These are phyloP conservation scores for Trididemnum nubilum DNA, from an alignment of 23 tunicate genomes.

Conservation along the genomic window DNA sequence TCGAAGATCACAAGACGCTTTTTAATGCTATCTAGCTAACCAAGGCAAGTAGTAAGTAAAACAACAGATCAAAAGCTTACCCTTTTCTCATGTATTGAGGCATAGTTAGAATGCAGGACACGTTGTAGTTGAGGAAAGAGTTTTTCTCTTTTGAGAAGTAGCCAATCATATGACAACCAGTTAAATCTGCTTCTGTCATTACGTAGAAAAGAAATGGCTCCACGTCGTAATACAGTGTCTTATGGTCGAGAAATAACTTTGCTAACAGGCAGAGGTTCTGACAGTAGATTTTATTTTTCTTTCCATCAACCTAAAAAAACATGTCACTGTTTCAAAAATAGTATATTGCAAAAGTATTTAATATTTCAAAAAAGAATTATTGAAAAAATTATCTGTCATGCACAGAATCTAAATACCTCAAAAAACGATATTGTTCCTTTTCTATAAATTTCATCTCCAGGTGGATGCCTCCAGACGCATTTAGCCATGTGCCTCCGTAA, in stretches of 20 bases:
- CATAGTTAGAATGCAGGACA: conserved; percentile 93
- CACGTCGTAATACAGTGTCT: conserved; percentile 91
- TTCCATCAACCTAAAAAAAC: conserved; percentile 84
- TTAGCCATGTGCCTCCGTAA: conserved; percentile 89
- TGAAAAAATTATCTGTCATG: too few relatives aligned
- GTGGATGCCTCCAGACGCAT: conserved; percentile 92
- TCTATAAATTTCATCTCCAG: conserved; percentile 96
- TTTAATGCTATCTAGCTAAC: too few relatives aligned
- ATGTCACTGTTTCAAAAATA: too few relatives aligned
- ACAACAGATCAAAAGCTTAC: too few relatives aligned
- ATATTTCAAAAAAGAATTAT: too few relatives aligned
- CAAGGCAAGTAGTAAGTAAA: too few relatives aligned
- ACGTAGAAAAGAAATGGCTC: conserved; percentile 97
- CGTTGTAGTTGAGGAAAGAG: conserved; percentile 88
- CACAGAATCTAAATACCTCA: conserved; percentile 78
- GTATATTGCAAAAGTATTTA: too few relatives aligned
- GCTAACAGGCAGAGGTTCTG: conserved; percentile 95
- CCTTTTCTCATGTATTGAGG: conserved; percentile 98
- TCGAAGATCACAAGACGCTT: too few relatives aligned
- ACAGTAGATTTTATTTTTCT: conserved; percentile 94
- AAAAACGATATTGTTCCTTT: conserved; percentile 84
- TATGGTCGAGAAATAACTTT: conserved; percentile 91
- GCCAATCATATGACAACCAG: conserved; percentile 95
- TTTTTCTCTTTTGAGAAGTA: conserved; percentile 98
- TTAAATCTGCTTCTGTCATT: conserved; percentile 86